Base-by-base conservation (phyloP, 2,113 vertebrate genomes). In the Nicator chloris region DNA sequence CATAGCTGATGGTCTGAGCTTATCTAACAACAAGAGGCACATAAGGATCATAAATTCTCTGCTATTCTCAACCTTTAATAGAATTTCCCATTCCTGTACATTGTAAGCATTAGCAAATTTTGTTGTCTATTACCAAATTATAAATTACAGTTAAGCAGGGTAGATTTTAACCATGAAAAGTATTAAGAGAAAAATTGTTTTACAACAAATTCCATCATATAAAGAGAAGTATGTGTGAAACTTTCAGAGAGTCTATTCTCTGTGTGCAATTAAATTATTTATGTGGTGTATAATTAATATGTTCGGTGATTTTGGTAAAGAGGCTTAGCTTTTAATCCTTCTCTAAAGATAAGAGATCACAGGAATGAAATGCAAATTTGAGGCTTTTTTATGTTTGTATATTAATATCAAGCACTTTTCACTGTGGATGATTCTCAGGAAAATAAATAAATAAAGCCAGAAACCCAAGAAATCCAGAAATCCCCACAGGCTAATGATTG, bases 241-340 rank as follows among this genome's bases (percentile, higher is more conserved):
- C 64, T 96, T 93, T 91, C 45, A 79, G 64, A 77, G 90, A 90
- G 31, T 94, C 59, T 90, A 31, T 92, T 93, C 85, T 93, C 56
- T 96, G 24, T 60, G 51, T 81, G 71, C 71, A 86, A 59, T 88
- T 90, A 86, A 95, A 95, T 88, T 92, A 95, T 95, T 95, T 96
- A 94, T 92, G 70, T 59, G 37, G 59, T 81, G 27, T 94, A 93
- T 96, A 96, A 96, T 96, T 96, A 95, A 90, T 95, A 94, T 83
- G 64, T 93, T 94, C 0, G 6, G 63, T 90, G 93, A 93, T 95
- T 91, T 94, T 91, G 54, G 91, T 96, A 91, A 96, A 95, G 93
- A 95, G 63, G 82, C 87, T 97, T 97, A 96, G 87, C 64, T 93
- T 95, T 91, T 97, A 96, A 96, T 96, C 94, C 87, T 85, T 59